A percentile compares a stretch with the other conserved stretches of the same genome.
Conservation (phyloP, 2,113 vertebrate genomes). For the Dasyprocta punctata region DNA sequence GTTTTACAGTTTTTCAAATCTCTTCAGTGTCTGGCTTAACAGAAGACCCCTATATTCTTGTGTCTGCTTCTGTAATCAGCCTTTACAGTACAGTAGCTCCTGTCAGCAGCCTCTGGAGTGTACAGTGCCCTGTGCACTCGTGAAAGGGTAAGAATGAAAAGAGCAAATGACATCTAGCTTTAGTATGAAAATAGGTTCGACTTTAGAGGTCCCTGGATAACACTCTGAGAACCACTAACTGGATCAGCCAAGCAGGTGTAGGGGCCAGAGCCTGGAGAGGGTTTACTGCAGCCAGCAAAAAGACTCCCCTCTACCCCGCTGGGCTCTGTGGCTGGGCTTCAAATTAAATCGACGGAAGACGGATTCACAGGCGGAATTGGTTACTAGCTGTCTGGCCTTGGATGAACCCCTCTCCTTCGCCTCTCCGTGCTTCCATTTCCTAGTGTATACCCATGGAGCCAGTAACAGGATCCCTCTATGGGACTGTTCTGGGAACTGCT, state of each 20-base stretch:
- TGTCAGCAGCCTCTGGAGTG: not conserved
- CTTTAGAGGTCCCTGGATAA: not conserved
- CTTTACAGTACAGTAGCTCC: not conserved
- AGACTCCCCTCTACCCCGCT: not conserved
- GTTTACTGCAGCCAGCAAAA: not conserved
- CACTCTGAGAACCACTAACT: not conserved
- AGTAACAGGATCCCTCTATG: not conserved
- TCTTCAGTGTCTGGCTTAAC: not conserved
- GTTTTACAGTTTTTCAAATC: not conserved
- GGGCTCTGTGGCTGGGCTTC: not conserved
- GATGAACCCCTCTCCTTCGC: not conserved
- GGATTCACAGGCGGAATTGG: not conserved
- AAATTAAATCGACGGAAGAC: not conserved
- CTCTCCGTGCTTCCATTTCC: not conserved
- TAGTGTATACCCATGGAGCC: not conserved
- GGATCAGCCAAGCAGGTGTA: not conserved
- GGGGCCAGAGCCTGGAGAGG: not conserved
- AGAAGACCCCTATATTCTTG: not conserved
- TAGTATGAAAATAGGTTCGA: slow-evolving; percentile 11
- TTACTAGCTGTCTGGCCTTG: not conserved
- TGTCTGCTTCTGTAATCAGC: not conserved
- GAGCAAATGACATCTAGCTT: not conserved
- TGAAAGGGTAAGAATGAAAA: not conserved
- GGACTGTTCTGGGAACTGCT: not conserved
- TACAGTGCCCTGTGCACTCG: not conserved